Evolutionary conservation across 2,888 invertebrate species (phyloP).

Genomic region (Scaeva pyrastri): DNA sequence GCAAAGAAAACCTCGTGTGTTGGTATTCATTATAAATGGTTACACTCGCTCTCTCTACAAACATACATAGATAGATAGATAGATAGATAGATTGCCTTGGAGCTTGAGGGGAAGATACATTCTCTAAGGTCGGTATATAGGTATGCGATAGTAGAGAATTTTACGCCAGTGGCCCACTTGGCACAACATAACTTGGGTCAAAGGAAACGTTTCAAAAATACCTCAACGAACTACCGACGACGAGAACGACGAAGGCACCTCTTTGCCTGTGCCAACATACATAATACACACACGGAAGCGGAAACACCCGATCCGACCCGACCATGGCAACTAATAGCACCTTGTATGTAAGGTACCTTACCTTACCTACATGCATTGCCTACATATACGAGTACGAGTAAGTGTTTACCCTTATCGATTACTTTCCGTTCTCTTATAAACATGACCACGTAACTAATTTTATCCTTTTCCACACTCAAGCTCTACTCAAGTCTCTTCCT

Average conservation of each 20-base stretch:
- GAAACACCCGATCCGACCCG: background rate
- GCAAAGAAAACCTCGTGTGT: slow-evolving; percentile 43
- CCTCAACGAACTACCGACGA: no score
- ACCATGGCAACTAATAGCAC: slow-evolving; percentile 40
- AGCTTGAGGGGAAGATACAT: background rate
- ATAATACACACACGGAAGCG: slow-evolving; percentile 25
- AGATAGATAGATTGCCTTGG: background rate
- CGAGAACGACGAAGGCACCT: no score
- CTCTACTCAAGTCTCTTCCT: slow-evolving; percentile 8
- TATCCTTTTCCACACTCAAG: slow-evolving; percentile 37
- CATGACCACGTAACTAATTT: slow-evolving; percentile 64
- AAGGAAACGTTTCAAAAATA: slow-evolving; percentile 35
- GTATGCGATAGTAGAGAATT: slow-evolving; percentile 25
- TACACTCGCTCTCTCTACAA: no score
- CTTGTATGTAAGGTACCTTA: no score
- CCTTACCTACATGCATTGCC: no score
- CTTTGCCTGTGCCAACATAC: no score
- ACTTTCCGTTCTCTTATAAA: slow-evolving; percentile 56
- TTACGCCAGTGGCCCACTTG: slow-evolving; percentile 62
- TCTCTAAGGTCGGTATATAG: no score
- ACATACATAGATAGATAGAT: no score
- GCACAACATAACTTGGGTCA: slow-evolving; percentile 29
- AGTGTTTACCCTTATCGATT: slow-evolving; percentile 71
- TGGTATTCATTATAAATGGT: background rate
- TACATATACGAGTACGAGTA: background rate